Evolutionary conservation across 2,797 vertebrate genomes (phyloP).

Genomic region (Carapus acus): DNA sequence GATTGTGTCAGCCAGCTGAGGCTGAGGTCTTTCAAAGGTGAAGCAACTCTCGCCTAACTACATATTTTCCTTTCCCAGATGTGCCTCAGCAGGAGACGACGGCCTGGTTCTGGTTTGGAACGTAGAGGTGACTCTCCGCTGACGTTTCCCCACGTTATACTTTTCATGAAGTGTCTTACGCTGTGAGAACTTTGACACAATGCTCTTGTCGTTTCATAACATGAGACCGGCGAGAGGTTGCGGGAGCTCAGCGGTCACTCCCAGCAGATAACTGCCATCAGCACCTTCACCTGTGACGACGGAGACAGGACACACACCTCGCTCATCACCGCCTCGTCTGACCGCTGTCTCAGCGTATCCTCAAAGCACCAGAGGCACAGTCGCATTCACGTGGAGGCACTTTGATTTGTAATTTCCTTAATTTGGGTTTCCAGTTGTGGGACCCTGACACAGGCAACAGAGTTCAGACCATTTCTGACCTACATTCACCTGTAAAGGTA

Average conservation of each 20-base stretch:
- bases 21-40: conserved; percentile 1
- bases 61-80: conserved; percentile 67
- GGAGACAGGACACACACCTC: conserved; percentile 45
- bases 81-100: conserved; percentile 95
- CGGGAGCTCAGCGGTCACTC: conserved; percentile 84
- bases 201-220: too few relatives aligned
- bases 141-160: background rate
- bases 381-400: background rate
- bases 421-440: conserved; percentile 76
- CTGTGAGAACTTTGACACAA: too few relatives aligned
- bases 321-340: conserved; percentile 89
- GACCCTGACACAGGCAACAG: conserved; percentile 81
- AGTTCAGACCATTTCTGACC: conserved; percentile 81
- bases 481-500: conserved; percentile 94
- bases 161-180: background rate
- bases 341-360: conserved; percentile 93
- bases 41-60: background rate
- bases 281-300: conserved; percentile 63
- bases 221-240: conserved; percentile 87
- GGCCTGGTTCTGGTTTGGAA: conserved; percentile 89
- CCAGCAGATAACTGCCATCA: conserved; percentile 90
- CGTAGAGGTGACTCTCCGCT: conserved; percentile 75
- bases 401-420: conserved; percentile 36
- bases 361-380: conserved; percentile 38
- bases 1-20: conserved; percentile 22